Evolutionary conservation across 2,888 invertebrate genomes (phyloP), one percentile per base, ranked within the genome.

Genomic region (Nymphalis urticae): DNA sequence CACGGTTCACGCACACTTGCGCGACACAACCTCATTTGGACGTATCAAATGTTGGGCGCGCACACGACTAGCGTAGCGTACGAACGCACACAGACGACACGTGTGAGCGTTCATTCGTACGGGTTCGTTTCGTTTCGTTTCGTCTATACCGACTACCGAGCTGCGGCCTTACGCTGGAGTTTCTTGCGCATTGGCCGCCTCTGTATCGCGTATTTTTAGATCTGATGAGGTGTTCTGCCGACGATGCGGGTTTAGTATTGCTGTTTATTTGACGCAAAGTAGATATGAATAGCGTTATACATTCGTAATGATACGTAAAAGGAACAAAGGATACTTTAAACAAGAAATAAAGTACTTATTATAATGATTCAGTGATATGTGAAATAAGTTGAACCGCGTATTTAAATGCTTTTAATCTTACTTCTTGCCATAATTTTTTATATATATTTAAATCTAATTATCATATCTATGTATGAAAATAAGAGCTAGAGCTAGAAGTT

Each of bases 151-250:
- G 42, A 13, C 42, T 42, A 17, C 54, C 21, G 51, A 56, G 27
- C 84, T 80, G 82, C 87, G 87, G 89, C 87, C 50, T 17, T 17
- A 42, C 10, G 42, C 36, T 58, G n/a, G 58, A 58, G 58, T 58
- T 58, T 58, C 58, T 58, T 58, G 58, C 58, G 58, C 42, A 58
- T 58, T 58, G 58, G 80, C 78, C 78, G 78, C 77, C 78, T 56
- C 54, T 72, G 72, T 75, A 77, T 75, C 54, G 75, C 69, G 69
- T 73, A 73, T 73, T 92, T 92, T 90, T 92, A 92, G 92, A 87
- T 83, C 82, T 90, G 92, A 91, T 90, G 54, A 56, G 82, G 80
- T 85, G 88, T 89, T 89, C 87, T 86, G 85, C 85, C 76, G 81
- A 74, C 59, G 58, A 66, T 69, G 72, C 73, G 71, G 66, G 54